Evolutionary conservation across 2,797 vertebrate genomes (phyloP).

Genomic region (Naso thynnoides): DNA sequence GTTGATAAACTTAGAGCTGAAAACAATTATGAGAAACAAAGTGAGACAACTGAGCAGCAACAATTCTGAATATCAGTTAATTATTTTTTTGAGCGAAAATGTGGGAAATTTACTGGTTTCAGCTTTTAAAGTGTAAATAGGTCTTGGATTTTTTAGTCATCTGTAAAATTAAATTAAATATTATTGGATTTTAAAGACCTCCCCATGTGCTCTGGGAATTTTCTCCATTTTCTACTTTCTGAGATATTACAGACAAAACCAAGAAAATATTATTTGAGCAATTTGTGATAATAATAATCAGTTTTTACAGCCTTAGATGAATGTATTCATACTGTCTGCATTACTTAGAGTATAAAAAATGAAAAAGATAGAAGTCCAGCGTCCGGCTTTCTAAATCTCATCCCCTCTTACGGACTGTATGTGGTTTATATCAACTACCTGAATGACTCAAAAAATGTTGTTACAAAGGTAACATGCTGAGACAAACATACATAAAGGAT

Average conservation of each 20-base stretch:
- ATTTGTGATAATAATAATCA: neutral
- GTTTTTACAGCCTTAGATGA: neutral
- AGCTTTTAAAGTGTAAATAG: neutral
- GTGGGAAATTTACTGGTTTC: neutral
- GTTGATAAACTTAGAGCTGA: neutral
- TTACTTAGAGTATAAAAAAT: neutral
- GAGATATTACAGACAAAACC: neutral
- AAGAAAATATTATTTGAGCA: neutral
- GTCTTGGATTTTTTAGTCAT: neutral
- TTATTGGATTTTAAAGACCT: neutral
- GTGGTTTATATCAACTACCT: neutral
- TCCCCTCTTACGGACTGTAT: neutral
- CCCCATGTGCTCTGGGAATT: neutral
- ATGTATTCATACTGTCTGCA: neutral
- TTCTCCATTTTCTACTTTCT: neutral
- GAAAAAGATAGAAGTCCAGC: neutral
- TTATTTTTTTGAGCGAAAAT: neutral
- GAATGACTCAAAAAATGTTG: neutral
- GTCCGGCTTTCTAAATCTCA: neutral
- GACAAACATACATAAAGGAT: neutral
- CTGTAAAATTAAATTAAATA: neutral
- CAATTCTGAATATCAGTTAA: neutral
- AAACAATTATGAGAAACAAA: neutral
- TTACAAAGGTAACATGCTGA: neutral
- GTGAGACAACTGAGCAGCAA: neutral